Evolutionary conservation across 2,113 vertebrate species (phyloP).

Genomic region (Suncus etruscus): DNA sequence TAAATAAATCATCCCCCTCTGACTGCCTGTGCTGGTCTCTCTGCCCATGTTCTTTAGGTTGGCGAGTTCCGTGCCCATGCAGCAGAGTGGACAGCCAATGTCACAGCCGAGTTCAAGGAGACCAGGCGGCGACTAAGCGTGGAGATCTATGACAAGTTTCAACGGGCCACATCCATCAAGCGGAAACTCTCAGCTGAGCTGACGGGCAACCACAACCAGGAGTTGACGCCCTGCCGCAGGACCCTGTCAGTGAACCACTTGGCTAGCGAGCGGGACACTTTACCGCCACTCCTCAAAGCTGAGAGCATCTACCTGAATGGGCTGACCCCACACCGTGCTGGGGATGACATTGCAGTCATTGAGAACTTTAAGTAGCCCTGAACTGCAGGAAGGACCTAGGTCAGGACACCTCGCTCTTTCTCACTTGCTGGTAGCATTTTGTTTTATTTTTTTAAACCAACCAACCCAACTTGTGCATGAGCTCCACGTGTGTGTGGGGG

Average conservation of each 20-base stretch:
- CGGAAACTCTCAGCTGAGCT: slow-evolving; percentile 97
- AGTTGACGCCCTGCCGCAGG: slow-evolving; percentile 95
- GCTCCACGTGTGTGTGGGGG: slow-evolving; percentile 81
- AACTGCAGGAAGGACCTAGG: slow-evolving; percentile 71
- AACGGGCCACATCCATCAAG: slow-evolving; percentile 97
- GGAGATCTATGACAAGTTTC: slow-evolving; percentile 98
- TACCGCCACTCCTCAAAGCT: slow-evolving; percentile 91
- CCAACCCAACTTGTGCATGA: slow-evolving; percentile 86
- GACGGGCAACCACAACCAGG: slow-evolving; percentile 92
- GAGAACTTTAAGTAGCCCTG: slow-evolving; percentile 93
- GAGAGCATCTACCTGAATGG: slow-evolving; percentile 98
- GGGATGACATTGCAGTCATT: slow-evolving; percentile 93
- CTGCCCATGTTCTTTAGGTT: slow-evolving; percentile 86
- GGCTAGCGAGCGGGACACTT: slow-evolving; percentile 89
- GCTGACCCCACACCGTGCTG: slow-evolving; percentile 94
- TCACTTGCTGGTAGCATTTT: slow-evolving; percentile 86
- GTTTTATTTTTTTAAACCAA: slow-evolving; percentile 60
- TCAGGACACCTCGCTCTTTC: slow-evolving; percentile 82
- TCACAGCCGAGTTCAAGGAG: slow-evolving; percentile 99
- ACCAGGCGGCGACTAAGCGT: slow-evolving; percentile 96
- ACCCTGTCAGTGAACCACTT: slow-evolving; percentile 95
- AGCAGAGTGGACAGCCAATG: slow-evolving; percentile 98
- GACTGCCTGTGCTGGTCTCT: neutral
- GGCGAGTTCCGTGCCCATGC: slow-evolving; percentile 98
- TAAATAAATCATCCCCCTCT: neutral